A percentile compares a stretch with the other conserved stretches of the same genome.
phyloP scores from a whole-genome alignment of 2,113 vertebrate genomes.

The Delphinapterus leucas region DNA sequence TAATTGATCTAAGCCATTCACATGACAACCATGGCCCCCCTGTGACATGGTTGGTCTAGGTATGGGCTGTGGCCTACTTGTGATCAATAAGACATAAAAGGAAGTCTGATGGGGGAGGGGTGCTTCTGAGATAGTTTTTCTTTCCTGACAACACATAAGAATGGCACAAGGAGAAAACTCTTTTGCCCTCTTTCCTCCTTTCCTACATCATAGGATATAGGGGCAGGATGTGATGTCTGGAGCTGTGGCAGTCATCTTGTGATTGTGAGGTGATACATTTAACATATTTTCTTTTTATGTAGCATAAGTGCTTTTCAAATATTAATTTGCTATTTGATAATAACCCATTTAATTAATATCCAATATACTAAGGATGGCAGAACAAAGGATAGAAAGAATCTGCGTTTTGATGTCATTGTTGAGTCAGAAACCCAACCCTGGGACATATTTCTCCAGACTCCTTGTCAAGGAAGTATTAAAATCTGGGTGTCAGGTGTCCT shows the following conservation, averaged over 20 bases:
- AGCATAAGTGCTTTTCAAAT: background rate
- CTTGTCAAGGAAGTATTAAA: background rate
- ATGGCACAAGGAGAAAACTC: background rate
- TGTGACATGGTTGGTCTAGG: rapidly evolving
- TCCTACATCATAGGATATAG: background rate
- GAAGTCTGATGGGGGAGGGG: background rate
- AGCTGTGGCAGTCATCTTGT: background rate
- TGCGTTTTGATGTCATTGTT: background rate
- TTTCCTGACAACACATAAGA: background rate
- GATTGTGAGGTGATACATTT: background rate
- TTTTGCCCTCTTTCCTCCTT: background rate
- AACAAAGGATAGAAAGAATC: background rate
- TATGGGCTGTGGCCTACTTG: background rate
- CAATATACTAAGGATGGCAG: background rate
- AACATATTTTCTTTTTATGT: background rate
- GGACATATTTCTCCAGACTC: background rate
- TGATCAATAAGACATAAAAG: no score
- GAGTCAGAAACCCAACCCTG: background rate
- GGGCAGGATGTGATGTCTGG: background rate
- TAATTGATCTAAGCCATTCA: background rate
- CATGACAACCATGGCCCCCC: no score
- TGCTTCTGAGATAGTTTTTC: background rate
- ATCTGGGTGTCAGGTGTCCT: background rate
- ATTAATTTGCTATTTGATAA: background rate
- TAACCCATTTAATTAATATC: background rate